Percentiles rank a stretch among this genome's conserved stretches.
phyloP scores from a whole-genome alignment of 37 sponge, comb jelly and placozoan genomes.

The Oscarella lobularis region DNA sequence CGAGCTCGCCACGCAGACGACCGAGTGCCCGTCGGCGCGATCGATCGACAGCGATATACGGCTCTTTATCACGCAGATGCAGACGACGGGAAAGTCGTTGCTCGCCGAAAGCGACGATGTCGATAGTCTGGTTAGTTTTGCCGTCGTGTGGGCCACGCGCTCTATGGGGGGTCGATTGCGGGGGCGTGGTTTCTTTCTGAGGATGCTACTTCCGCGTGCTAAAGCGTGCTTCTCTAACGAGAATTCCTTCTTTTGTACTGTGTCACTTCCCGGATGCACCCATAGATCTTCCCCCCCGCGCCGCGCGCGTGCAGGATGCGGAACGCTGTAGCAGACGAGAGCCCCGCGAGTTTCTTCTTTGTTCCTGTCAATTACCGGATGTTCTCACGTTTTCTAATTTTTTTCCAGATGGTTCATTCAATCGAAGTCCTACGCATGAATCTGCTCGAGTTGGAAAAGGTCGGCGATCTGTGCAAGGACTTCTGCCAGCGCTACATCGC shows the following conservation, averaged over 20 bases:
- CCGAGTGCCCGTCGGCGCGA: conserved; percentile 1
- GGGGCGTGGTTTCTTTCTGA: no score
- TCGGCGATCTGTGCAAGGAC: conserved; percentile 5
- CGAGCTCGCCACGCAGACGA: conserved; percentile 2
- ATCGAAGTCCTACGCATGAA: conserved; percentile 1
- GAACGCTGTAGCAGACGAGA: no score
- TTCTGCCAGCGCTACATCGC: conserved; percentile 11
- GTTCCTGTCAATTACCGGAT: no score
- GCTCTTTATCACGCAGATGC: background rate
- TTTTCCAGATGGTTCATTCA: background rate
- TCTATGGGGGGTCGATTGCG: no score
- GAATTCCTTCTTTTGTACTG: no score
- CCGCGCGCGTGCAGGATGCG: no score
- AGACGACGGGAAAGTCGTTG: background rate
- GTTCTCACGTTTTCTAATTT: no score
- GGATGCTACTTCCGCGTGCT: no score
- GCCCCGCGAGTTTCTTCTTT: no score
- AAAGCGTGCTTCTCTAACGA: no score
- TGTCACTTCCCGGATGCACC: no score
- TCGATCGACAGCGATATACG: background rate
- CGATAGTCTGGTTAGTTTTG: background rate
- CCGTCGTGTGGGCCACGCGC: background rate
- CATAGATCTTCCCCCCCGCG: no score
- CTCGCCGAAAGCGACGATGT: background rate
- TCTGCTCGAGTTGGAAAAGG: conserved; percentile 8